These are phyloP conservation scores for Psittacara wagleri DNA, from an alignment of 2,113 vertebrate genomes.

Conservation along the genomic window DNA sequence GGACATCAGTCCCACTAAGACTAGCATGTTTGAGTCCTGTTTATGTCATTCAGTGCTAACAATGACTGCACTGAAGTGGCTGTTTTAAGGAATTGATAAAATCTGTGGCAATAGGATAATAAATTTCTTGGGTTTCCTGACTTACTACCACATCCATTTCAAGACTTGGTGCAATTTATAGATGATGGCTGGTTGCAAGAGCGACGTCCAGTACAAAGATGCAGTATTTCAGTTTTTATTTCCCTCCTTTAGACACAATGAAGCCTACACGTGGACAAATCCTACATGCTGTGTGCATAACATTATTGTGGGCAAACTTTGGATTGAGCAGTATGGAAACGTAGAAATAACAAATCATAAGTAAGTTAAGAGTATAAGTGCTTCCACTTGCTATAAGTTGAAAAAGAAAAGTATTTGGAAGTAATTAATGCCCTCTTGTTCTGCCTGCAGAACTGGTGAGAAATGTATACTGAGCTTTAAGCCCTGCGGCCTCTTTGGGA, in stretches of 20 bases:
- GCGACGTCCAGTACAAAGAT: neutral
- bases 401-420: neutral
- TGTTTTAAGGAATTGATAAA: neutral
- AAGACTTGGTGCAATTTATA: neutral
- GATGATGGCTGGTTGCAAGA: neutral
- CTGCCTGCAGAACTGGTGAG: conserved; percentile 88
- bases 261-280: conserved; percentile 98
- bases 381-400: neutral
- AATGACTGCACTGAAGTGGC: neutral
- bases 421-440: neutral
- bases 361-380: conserved; percentile 71
- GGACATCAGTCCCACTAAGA: neutral
- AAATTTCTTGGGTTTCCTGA: neutral
- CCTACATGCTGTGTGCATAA: conserved; percentile 97
- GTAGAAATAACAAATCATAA: conserved; percentile 97
- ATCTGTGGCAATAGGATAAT: neutral
- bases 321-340: conserved; percentile 97
- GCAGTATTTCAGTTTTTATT: neutral
- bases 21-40: neutral
- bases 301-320: conserved; percentile 96
- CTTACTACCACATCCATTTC: neutral
- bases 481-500: conserved; percentile 94
- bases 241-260: conserved; percentile 80
- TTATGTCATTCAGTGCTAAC: neutral
- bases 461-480: conserved; percentile 93